Base-by-base conservation (phyloP, 1,140 invertebrate species). In the Aphaenogaster rudis region DNA sequence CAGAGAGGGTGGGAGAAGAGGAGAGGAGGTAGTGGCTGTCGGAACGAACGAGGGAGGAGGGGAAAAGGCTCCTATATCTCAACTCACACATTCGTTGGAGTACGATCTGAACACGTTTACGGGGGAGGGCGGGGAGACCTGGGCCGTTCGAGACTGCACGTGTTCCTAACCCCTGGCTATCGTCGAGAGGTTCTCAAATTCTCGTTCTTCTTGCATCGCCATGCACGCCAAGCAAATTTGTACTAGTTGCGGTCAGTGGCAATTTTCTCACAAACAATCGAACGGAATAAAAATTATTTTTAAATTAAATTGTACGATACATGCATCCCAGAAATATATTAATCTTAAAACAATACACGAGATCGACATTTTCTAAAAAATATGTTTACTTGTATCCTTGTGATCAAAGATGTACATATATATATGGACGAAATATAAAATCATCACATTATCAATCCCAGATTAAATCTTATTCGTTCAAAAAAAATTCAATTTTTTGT, bases 141-240 rank as follows among this genome's bases (percentile, higher is more conserved):
- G 94, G 93, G 94, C 94, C 93, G 94, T 94, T 94, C 93, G 92
- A 94, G 94, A 94, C 94, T 95, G 94, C 95, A 95, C 95, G 95
- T 95, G 95, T 95, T 95, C 93, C 93, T 95, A 94, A 95, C 93
- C 93, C 93, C 91, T 93, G 91, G 88, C 91, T 92, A 88, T 91
- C 84, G 86, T 87, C 71, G 91, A 81, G 77, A 72, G 95, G 94
- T 95, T 95, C 95, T 95, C 94, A 95, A 71, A 36, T 63, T 69
- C 15, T 59, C 36, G 21, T 84, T 52, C 63, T 52, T 52, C 13
- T 54, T 59, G 28, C 8, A 45, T 71, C 21, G 15, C 36, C 48
- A 39, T 79, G 9, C 15, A 15, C 3, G 61, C 21, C 64, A 82
- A 11, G 15, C 39, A 59, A 82, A 59, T 72, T 5, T 11, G 3